Evolutionary conservation across 2,113 vertebrate genomes (phyloP).

Genomic region (Rhinoderma darwinii): DNA sequence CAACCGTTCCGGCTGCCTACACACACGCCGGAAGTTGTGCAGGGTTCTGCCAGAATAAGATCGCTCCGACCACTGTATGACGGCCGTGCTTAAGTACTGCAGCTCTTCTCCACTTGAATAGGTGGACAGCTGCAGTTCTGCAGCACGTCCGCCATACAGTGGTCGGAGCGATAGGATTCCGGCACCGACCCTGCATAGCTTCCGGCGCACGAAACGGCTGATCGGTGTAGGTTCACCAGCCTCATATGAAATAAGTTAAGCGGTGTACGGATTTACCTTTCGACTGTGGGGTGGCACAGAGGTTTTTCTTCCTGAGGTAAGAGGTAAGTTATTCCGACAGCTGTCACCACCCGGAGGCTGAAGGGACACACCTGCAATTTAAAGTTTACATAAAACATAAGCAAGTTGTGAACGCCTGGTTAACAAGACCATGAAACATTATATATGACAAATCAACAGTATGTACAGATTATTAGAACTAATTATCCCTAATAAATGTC

Average conservation of each 20-base stretch:
- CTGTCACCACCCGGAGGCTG: conserved; percentile 94
- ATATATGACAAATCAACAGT: not conserved
- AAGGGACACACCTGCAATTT: conserved; percentile 87
- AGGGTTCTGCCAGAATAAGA: too few relatives aligned
- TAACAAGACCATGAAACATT: not conserved
- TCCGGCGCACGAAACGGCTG: too few relatives aligned
- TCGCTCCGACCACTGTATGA: too few relatives aligned
- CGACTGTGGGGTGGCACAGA: conserved; percentile 92
- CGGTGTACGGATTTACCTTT: conserved; percentile 77
- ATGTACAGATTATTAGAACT: not conserved
- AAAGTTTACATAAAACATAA: not conserved
- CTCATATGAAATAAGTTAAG: not conserved
- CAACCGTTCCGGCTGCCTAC: too few relatives aligned
- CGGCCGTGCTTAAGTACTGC: too few relatives aligned
- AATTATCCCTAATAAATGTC: not conserved
- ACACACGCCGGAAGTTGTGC: too few relatives aligned
- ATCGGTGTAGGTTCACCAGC: too few relatives aligned
- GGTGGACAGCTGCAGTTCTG: too few relatives aligned
- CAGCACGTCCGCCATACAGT: too few relatives aligned
- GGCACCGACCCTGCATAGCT: too few relatives aligned
- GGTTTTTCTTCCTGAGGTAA: conserved; percentile 95
- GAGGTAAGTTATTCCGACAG: conserved; percentile 96
- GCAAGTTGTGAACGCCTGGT: not conserved
- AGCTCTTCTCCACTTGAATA: too few relatives aligned
- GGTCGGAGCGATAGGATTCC: too few relatives aligned